Evolutionary conservation across 2,797 vertebrate genomes (phyloP), one percentile per base, ranked within the genome.

Genomic region (Kryptolebias ocellatus): DNA sequence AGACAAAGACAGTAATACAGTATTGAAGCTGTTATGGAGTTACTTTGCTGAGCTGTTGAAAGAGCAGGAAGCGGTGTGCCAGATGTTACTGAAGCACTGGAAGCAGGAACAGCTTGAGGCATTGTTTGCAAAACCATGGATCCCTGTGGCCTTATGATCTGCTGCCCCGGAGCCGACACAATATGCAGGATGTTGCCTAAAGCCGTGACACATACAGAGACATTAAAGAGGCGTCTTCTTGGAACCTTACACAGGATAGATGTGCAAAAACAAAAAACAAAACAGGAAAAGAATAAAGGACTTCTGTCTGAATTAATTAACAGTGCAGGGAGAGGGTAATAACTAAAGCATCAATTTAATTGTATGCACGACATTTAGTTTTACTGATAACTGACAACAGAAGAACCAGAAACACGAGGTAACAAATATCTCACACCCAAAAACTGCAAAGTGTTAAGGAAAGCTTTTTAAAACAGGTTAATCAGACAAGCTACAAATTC

Each of bases 101-200:
- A 94, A 60, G 96, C 91, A 47, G 95, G 85, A 4, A 94, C 93
- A 0, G 95, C 83, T 72, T 95, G 96, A 39, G 97, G 90, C 64
- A 96, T 87, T 0, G 96, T 94, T 88, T 96, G 98, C 96, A 99
- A 96, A 62, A 98, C 95, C 91, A 98, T 93, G 0, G 96, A 94
- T 28, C 95, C 94, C 37, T 95, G 96, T 1, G 96, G 95, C 53
- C 97, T 91, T 64, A 98, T 93, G 73, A 99, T 95, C 72, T 95
- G 95, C 87, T 98, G 97, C 20, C 97, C 97, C 0, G 97, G 97
- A 46, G 97, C 96, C 0, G 97, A 97, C 67, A 99, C 97, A 12
- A 99, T 99, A 89, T 99, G 98, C 54, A 99, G 95, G 65, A 99
- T 98, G 62, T 98, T 99, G 60, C 98, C 98, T 99, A 67, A 68